These are phyloP conservation scores for Epinephelus fuscoguttatus DNA, from an alignment of 2,113 vertebrate genomes.

Conservation along the genomic window DNA sequence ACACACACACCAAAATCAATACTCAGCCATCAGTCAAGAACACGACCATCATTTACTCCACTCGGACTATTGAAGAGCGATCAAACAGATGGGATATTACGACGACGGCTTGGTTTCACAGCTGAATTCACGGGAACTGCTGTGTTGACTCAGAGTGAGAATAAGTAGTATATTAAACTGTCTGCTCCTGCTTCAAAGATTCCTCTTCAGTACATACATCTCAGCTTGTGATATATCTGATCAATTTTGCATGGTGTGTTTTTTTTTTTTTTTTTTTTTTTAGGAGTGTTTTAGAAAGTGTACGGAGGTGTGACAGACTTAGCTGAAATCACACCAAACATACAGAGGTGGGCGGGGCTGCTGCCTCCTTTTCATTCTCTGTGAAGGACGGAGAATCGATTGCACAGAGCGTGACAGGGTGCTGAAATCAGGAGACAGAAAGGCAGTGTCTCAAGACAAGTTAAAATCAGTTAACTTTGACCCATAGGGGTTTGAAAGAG, in stretches of 20 bases:
- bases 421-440: conserved; percentile 23
- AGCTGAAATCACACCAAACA: conserved; percentile 8
- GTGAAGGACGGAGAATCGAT: conserved; percentile 32
- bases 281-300: neutral
- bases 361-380: conserved; percentile 31
- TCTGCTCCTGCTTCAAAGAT: conserved; percentile 2
- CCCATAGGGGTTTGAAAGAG: neutral
- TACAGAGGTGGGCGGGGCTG: conserved; percentile 11
- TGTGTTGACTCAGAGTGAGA: neutral
- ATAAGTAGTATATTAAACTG: conserved; percentile 4
- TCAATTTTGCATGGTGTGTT: neutral
- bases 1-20: conserved; percentile 39
- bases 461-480: conserved; percentile 10
- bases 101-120: neutral
- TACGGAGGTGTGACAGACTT: conserved; percentile 20
- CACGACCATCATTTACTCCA: conserved; percentile 2
- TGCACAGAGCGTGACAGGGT: neutral
- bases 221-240: neutral
- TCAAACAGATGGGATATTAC: conserved; percentile 12
- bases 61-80: conserved; percentile 27
- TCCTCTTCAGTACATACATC: neutral
- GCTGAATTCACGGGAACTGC: neutral
- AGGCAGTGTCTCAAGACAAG: neutral
- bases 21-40: conserved; percentile 24
- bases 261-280: neutral